Base-by-base conservation (phyloP, 2,797 vertebrate species). In the Pseudochaenichthys georgianus region DNA sequence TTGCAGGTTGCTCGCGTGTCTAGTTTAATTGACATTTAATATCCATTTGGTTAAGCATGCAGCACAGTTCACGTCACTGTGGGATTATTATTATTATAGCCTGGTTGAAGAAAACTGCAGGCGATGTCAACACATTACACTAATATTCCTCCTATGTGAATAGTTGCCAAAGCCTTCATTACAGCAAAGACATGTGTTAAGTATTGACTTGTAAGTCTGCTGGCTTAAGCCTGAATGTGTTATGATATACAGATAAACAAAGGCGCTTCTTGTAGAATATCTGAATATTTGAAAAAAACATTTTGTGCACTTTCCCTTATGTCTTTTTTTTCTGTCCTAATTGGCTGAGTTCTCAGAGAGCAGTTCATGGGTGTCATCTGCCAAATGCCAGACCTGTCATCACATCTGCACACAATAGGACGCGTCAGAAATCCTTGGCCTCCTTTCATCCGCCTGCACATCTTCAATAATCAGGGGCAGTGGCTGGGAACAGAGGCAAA, bases 391-490 rank as follows among this genome's bases (percentile, higher is more conserved):
- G 55, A 48, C 65, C 62, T 83, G 81, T 80, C 83, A 72, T 83
- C 71, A 59, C 80, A 86, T 86, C 77, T 85, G 86, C 77, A 72
- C 81, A 82, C 85, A 86, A 85, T 81, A 78, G 85, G 83, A 85
- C 77, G 73, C 45, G 71, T 90, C 83, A 85, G 80, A 75, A 72
- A 70, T 77, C 73, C 66, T 13, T 66, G 80, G 76, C 76, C 78
- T 76, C 62, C 85, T 87, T 84, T 88, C 68, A 70, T 75, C 88
- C 23, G 34, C 89, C 81, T 86, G 87, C 87, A 86, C 87, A 80
- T 89, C 91, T 85, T 86, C 69, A 89, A 81, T 94, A 93, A 94
- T 94, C 86, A 89, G 85, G 85, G 78, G 69, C 83, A 87, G 83
- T 78, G 76, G 72, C 78, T 87, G 86, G 83, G 84, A 90, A 90